Base-by-base conservation (phyloP, 2,113 vertebrate genomes). In the Spheniscus mendiculus region DNA sequence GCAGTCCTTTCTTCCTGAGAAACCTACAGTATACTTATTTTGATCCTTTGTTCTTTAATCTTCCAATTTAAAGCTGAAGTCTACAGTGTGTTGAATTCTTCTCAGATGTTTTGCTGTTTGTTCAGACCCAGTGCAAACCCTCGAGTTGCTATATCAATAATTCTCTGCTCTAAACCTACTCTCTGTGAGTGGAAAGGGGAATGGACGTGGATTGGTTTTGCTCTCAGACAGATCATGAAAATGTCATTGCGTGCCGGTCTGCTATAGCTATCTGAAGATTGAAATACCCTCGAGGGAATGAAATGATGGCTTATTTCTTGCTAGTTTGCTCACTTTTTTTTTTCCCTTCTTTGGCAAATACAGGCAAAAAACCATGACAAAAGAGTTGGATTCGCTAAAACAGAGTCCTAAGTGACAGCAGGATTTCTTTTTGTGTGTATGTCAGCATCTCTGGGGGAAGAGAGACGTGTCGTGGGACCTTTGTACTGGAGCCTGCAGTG, bases 21-120 rank as follows among this genome's bases (percentile, higher is more conserved):
- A 61, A 47, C 19, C 16, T 50, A 6, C 16, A 3, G 22, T 0
- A 4, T 7, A 3, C 55, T 77, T 20, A 3, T 47, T 63, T 34
- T 6, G 9, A 10, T 21, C 61, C 53, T 79, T 91, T 53, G 14
- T 27, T 38, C 70, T n/a, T 45, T 18, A 15, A 12, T 72, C 67
- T 74, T 12, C 44, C 40, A 5, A 2, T 4, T 1, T 0, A 55
- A 36, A 72, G 15, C 77, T 1, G 11, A 61, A 59, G 9, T 67
- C 76, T 50, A 4, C 62, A 10, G 42, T 2, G 0, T 0, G 5
- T 11, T 7, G 6, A 12, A 13, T 38, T n/a, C 83, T 86, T 47
- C 74, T 52, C 19, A 0, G 65, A 14, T 1, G 0, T 38, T 83
- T 45, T 59, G 58, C 66, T 81, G 49, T 45, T 78, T 44, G 72